Evolutionary conservation across 2,113 vertebrate species (phyloP), one percentile per base, ranked within the genome.

Genomic region (Haemorhous mexicanus): DNA sequence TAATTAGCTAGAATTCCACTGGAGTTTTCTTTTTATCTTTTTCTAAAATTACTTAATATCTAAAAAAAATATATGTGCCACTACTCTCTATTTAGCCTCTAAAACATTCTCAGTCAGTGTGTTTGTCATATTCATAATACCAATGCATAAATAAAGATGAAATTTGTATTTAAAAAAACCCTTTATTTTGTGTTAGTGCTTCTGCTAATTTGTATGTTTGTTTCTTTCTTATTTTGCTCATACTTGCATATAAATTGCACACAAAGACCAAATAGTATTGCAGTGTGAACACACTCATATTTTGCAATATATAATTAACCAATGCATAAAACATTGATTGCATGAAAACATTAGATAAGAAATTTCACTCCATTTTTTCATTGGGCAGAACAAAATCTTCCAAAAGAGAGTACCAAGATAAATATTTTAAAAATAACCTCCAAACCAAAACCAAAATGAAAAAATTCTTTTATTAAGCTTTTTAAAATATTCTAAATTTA

Each of bases 321-420:
- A 88, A 61, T 53, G 11, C 18, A 94, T 95, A 70, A 92, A 96
- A 89, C 26, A 90, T 72, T 84, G 20, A 92, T 84, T 81, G 13
- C 8, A 21, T 26, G 37, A 79, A 72, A 87, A 13, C 11, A 37
- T 43, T 83, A 72, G 22, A 43, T n/a, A 55, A 47, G 4, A 39
- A 93, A 86, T 63, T 83, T 63, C 52, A 8, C 10, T 76, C 20
- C 21, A 28, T 74, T 80, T 90, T 37, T 79, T 80, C 21, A 62
- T 66, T 16, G 53, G 10, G 4, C 24, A 83, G 37, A 83, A 68
- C 1, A 95, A 78, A 72, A 41, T 32, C 30, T 82, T 84, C 30
- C 21, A 56, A 82, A 94, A 82, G 1, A 7, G 9, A 73, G 3
- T 33, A 10, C 7, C 11, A 64, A 79, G 32, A n/a, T 17, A 8